Conservation (phyloP, 2,113 vertebrate genomes). For the Scytalopus superciliaris region DNA sequence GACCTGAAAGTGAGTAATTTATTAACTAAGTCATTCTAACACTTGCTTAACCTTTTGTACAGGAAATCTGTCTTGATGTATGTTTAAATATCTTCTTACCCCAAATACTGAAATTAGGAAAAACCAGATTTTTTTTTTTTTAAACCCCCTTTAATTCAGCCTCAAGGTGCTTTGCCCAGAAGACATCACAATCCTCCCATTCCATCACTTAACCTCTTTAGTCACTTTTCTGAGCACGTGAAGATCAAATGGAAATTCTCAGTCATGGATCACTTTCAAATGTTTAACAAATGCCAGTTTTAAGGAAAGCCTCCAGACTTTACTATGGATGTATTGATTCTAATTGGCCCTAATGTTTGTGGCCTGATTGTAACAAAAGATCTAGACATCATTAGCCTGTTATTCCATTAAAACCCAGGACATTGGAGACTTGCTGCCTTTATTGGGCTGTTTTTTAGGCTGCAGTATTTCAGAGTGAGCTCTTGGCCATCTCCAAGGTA, state of each 20-base stretch:
- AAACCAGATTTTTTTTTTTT: neutral
- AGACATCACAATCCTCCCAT: neutral
- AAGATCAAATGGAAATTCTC: neutral
- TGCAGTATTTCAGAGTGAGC: neutral
- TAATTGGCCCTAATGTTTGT: neutral
- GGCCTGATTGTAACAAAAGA: neutral
- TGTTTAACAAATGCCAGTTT: neutral
- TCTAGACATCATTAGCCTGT: neutral
- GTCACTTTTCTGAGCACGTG: neutral
- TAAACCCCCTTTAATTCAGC: neutral
- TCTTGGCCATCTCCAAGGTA: neutral
- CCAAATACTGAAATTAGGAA: neutral
- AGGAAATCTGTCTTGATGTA: neutral
- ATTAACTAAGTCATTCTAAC: neutral
- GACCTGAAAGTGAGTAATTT: neutral
- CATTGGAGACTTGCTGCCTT: neutral
- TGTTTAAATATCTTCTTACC: neutral
- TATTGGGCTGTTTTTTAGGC: neutral
- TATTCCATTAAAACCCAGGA: neutral
- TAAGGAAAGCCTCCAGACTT: neutral
- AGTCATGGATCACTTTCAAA: neutral
- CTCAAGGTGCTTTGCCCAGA: neutral
- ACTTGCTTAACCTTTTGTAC: neutral
- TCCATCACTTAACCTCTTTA: neutral
- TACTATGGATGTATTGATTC: neutral